A percentile compares a stretch with the other conserved stretches of the same genome.
These are phyloP conservation scores for Atrichornis clamosus DNA, from an alignment of 2,113 vertebrate genomes.

Conservation along the genomic window DNA sequence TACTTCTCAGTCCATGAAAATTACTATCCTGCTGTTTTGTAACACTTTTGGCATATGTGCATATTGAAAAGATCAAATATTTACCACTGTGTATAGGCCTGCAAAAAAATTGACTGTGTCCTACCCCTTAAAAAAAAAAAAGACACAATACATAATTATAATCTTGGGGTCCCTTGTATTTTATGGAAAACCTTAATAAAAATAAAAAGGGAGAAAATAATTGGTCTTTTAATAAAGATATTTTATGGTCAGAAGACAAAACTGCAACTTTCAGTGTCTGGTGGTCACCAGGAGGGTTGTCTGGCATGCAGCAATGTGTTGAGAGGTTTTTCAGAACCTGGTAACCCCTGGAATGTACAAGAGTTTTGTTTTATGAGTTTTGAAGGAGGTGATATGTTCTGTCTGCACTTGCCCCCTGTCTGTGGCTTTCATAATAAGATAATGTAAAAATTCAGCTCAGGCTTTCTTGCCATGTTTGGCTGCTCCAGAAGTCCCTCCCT, in stretches of 20 bases:
- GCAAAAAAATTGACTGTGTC: neutral
- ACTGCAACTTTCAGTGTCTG: neutral
- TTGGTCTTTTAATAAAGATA: neutral
- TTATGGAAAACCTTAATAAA: neutral
- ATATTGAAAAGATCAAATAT: neutral
- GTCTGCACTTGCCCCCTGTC: neutral
- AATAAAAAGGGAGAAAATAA: neutral
- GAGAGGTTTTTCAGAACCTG: neutral
- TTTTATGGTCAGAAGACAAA: neutral
- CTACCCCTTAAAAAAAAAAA: neutral
- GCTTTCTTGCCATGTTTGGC: neutral
- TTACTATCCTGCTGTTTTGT: neutral
- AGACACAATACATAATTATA: fast-evolving
- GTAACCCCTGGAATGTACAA: neutral
- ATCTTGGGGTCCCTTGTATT: neutral
- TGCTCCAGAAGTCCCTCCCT: neutral
- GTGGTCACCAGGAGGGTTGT: neutral
- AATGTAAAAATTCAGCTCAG: neutral
- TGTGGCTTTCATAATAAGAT: neutral
- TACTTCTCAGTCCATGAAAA: neutral
- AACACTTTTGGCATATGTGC: neutral
- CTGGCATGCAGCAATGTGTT: neutral
- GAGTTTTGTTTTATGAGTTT: neutral
- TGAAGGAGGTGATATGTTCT: neutral
- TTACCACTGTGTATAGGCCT: neutral